Conservation (phyloP, 2,888 invertebrate genomes). For the Spialia ferax region DNA sequence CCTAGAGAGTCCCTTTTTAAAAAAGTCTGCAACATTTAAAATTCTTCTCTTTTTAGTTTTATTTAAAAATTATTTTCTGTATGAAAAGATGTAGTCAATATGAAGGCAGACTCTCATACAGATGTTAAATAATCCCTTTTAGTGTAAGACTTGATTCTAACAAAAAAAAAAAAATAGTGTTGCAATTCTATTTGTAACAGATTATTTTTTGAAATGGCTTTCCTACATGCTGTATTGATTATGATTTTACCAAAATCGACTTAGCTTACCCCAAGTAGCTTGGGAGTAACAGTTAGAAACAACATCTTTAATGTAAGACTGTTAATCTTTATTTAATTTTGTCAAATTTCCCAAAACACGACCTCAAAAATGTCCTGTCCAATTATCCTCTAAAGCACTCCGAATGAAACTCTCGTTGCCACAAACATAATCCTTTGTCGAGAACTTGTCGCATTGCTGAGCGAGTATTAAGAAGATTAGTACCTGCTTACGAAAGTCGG, state of each 20-base stretch:
- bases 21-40: constrained; percentile 53
- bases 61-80: too few species aligned
- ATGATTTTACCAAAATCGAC: too few species aligned
- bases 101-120: too few species aligned
- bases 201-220: too few species aligned
- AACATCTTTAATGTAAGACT: neutral
- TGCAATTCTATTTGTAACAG: too few species aligned
- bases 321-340: constrained; percentile 5
- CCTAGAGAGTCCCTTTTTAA: constrained; percentile 27
- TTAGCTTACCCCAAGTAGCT: too few species aligned
- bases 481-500: constrained; percentile 42
- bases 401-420: neutral
- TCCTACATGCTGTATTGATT: too few species aligned
- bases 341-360: neutral
- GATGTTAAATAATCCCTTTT: too few species aligned
- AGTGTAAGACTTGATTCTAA: too few species aligned
- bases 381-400: neutral
- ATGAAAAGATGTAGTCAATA: too few species aligned
- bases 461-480: constrained; percentile 45
- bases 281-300: too few species aligned
- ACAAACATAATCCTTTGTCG: constrained; percentile 21
- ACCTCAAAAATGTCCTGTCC: neutral
- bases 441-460: constrained; percentile 28
- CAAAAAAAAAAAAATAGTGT: too few species aligned
- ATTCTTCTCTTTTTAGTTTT: constrained; percentile 11